A percentile compares a stretch with the other conserved stretches of the same genome.
Evolutionary conservation across 1,140 invertebrate genomes (phyloP).

Genomic region (Heterodera schachtii): DNA sequence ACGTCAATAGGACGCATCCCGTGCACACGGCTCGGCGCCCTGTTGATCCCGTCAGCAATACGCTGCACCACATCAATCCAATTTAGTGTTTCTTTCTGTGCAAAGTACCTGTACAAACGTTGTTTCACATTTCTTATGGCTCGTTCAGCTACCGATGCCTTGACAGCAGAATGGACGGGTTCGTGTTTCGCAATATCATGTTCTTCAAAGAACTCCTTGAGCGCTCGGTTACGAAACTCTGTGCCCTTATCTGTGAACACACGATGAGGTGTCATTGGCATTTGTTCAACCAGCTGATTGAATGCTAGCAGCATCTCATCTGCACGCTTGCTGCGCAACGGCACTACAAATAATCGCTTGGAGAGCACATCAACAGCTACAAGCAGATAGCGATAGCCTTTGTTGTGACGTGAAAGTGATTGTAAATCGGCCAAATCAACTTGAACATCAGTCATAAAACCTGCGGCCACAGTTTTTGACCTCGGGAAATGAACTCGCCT

Average conservation of each 20-base stretch:
- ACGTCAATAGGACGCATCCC: no score
- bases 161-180: conserved; percentile 2
- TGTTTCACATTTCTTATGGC: conserved; percentile 40
- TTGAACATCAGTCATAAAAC: conserved; percentile 43
- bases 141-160: conserved; percentile 46
- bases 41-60: no score
- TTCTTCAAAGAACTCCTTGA: conserved; percentile 29
- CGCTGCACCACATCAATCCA: no score
- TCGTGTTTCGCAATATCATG: conserved; percentile 24
- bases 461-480: conserved; percentile 27
- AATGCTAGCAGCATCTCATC: conserved; percentile 21
- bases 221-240: no score
- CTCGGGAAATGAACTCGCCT: conserved; percentile 5
- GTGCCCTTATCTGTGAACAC: no score
- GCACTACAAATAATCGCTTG: conserved; percentile 28
- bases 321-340: conserved; percentile 23
- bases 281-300: conserved; percentile 32
- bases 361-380: conserved; percentile 39
- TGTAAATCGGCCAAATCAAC: conserved; percentile 38
- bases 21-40: no score
- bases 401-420: conserved; percentile 13
- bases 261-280: conserved; percentile 20
- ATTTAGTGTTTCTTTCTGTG: no score
- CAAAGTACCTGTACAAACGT: conserved; percentile 28
- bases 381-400: conserved; percentile 35